Percentiles rank a stretch among this genome's conserved stretches.
Conservation (phyloP, 2,888 invertebrate genomes). For the Lasioglossum lativentre region DNA sequence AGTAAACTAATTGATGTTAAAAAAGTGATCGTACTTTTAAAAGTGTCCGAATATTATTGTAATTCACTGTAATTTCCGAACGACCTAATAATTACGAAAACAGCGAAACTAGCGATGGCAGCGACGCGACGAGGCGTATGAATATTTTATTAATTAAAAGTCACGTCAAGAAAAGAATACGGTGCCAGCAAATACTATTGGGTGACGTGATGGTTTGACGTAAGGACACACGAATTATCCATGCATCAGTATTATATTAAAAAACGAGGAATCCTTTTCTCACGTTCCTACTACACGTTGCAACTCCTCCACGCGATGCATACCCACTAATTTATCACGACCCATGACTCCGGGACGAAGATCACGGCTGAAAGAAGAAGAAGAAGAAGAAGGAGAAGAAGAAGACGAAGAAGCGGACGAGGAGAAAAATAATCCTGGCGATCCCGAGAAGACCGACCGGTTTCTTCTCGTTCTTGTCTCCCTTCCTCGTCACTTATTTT, state of each 20-base stretch:
- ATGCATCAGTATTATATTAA: constrained; percentile 43
- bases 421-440: constrained; percentile 47
- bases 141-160: not conserved
- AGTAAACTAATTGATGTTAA: too few species aligned
- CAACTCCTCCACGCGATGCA: constrained; percentile 34
- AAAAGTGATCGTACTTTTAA: too few species aligned
- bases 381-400: constrained; percentile 14
- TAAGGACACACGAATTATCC: constrained; percentile 44
- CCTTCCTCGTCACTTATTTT: constrained; percentile 54
- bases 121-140: not conserved
- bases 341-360: constrained; percentile 58
- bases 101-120: too few species aligned
- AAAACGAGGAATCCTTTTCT: constrained; percentile 55
- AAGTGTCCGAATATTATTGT: too few species aligned
- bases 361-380: not conserved
- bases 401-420: constrained; percentile 20
- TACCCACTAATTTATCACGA: constrained; percentile 70
- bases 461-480: constrained; percentile 64
- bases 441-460: constrained; percentile 66
- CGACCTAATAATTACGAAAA: too few species aligned
- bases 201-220: not conserved
- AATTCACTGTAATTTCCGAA: too few species aligned
- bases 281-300: constrained; percentile 48
- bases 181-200: not conserved
- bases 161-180: not conserved